Base-by-base conservation (phyloP, 2,888 invertebrate species). In the Cosmopolites sordidus region DNA sequence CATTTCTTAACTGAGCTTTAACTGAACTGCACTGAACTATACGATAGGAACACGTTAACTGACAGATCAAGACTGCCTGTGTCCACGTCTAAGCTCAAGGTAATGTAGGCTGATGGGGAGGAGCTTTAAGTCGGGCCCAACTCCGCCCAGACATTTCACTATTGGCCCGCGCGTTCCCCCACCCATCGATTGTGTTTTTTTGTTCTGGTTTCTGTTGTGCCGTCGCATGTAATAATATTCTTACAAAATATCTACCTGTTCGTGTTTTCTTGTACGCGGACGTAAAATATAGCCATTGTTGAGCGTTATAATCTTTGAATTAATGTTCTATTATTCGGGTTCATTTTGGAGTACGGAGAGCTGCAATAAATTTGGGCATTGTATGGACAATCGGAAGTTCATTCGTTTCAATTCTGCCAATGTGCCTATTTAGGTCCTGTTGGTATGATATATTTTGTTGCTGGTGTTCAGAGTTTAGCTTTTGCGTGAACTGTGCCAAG, bases 161-260 rank as follows among this genome's bases (percentile, higher is more conserved):
- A 27, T 33, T 33, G 8, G 33, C 11, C 11, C 33, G 12, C 33
- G 2, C n/a, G 11, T 5, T 33, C 33, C 33, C 33, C 12, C 12
- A 12, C 33, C 11, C 33, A 11, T 5, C 38, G 64, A 61, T 64
- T 60, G 61, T 61, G 61, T 58, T 49, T 59, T 59, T 58, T 58
- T 56, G 51, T 51, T 60, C 52, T 56, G 54, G 60, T 60, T 61
- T 60, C 59, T 62, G 59, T 62, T 47, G 51, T 46, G 37, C 47
- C 40, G 41, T 45, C 56, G 58, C 46, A 51, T 42, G 48, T 62
- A 60, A 59, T 60, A 59, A 64, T 63, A 65, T 62, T 64, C 64
- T 62, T 65, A 62, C 59, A 55, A 58, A 63, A 64, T 64, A 58
- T 50, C 51, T 54, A 65, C 63, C 64, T 63, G 63, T 62, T 65